Conservation (phyloP, 2,888 invertebrate species). For the Apeira syringaria region DNA sequence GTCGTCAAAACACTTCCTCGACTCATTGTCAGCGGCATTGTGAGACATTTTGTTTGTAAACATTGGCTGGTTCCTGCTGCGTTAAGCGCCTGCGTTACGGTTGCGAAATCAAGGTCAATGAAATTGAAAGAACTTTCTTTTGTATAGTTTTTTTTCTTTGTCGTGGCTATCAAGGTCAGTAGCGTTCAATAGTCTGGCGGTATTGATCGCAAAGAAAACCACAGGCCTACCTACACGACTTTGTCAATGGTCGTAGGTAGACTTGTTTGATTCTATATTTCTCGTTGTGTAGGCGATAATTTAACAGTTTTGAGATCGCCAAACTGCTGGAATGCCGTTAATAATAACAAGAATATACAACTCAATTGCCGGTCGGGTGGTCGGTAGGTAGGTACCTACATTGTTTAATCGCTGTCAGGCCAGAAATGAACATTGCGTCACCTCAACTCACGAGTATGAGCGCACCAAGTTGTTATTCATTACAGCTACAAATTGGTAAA, state of each 20-base stretch:
- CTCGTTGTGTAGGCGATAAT: slow-evolving; percentile 18
- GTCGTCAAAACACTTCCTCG: slow-evolving; percentile 20
- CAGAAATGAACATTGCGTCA: slow-evolving; percentile 54
- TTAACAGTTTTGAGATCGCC: slow-evolving; percentile 16
- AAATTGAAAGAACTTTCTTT: slow-evolving; percentile 70
- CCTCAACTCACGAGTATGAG: slow-evolving; percentile 41
- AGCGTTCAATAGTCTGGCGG: slow-evolving; percentile 27
- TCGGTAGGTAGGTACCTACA: too few relatives aligned
- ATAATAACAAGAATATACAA: slow-evolving; percentile 30
- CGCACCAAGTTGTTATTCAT: slow-evolving; percentile 44
- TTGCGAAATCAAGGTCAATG: slow-evolving; percentile 62
- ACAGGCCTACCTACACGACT: slow-evolving; percentile 16
- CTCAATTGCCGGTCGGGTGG: slow-evolving; percentile 34
- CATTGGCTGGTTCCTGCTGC: slow-evolving; percentile 41
- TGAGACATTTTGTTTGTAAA: slow-evolving; percentile 54
- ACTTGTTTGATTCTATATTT: slow-evolving; percentile 18
- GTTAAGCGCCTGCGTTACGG: slow-evolving; percentile 52
- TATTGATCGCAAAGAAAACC: slow-evolving; percentile 28
- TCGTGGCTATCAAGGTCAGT: slow-evolving; percentile 47
- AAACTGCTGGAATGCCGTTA: slow-evolving; percentile 29
- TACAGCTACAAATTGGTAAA: slow-evolving; percentile 34
- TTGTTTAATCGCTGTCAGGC: slow-evolving; percentile 39
- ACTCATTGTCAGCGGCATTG: slow-evolving; percentile 25
- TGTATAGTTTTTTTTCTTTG: slow-evolving; percentile 43
- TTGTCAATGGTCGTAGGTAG: slow-evolving; percentile 23